A percentile compares a stretch with the other conserved stretches of the same genome.
phyloP scores from a whole-genome alignment of 1,140 invertebrate genomes.

The Drosophila azteca region DNA sequence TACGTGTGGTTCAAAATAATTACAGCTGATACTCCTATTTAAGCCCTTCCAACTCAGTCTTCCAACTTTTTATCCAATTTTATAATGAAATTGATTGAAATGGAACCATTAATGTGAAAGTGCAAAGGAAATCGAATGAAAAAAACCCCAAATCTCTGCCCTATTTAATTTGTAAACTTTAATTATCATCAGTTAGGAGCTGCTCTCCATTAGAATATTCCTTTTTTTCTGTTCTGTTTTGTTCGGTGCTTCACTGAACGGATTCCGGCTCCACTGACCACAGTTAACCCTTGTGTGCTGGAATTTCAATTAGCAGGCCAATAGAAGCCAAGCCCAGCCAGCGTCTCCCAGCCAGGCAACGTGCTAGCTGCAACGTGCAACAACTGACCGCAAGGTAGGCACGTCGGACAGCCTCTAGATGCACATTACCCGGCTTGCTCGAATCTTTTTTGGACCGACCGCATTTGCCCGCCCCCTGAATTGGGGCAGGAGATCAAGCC shows the following conservation, averaged over 20 bases:
- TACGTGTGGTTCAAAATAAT: too few species aligned
- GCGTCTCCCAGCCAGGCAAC: constrained; percentile 45
- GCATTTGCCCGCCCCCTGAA: constrained; percentile 10
- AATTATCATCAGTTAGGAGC: constrained; percentile 24
- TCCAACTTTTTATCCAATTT: too few species aligned
- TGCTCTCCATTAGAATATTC: constrained; percentile 37
- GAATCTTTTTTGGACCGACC: constrained; percentile 18
- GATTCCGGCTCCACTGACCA: constrained; percentile 9
- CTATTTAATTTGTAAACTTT: constrained; percentile 38
- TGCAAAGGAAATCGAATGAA: background rate
- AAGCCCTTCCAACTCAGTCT: too few species aligned
- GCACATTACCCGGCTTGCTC: constrained; percentile 19
- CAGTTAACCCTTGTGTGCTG: constrained; percentile 24
- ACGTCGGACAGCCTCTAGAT: constrained; percentile 38
- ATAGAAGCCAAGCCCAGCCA: constrained; percentile 39
- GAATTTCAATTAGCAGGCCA: constrained; percentile 51
- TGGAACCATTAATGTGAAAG: background rate
- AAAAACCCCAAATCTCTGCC: constrained; percentile 11
- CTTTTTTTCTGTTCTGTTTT: constrained; percentile 14
- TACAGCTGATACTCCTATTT: too few species aligned
- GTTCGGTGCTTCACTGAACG: background rate
- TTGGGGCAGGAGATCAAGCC: constrained; percentile 14
- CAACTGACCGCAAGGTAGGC: constrained; percentile 43
- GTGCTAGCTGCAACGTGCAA: constrained; percentile 42
- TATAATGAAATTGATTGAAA: background rate